Evolutionary conservation across 2,888 invertebrate genomes (phyloP), one percentile per base, ranked within the genome.

Genomic region (Hipparchia semele): DNA sequence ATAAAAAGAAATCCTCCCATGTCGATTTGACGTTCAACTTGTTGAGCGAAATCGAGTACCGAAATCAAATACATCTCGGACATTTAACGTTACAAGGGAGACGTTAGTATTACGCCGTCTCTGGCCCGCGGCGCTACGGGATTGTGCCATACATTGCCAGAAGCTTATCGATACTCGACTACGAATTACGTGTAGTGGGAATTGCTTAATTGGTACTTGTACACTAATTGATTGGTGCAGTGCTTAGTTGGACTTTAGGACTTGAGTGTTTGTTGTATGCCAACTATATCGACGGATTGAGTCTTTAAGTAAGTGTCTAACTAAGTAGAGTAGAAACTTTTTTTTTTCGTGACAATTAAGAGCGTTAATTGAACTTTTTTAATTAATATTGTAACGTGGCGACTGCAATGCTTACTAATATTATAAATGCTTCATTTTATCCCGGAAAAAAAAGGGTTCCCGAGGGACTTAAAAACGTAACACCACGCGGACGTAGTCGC

Each of bases 31-130:
- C 60, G 10, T 39, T 39, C 33, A 39, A 23, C 23, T 23, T 23
- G 23, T 23, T 23, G 60, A 5, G 46, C 46, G 45, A 46, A 61
- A 45, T 23, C 46, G n/a, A 13, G 61, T 12, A 13, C n/a, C 61
- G 46, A 33, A 46, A 61, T 61, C 76, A 76, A 78, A 76, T 74
- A 74, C 70, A 74, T 76, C 76, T 77, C 72, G 60, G 60, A 60
- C 73, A 73, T 23, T 23, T 23, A 23, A 23, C 71, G 62, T 56
- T 68, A 61, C 59, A 74, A 73, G 74, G 75, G 76, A 74, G 71
- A 71, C 68, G 54, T 61, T 61, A 61, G 75, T 62, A 70, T 67
- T 70, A 74, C 75, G 76, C 73, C 72, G 71, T 59, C 54, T n/a
- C 2, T 61, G 61, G 45, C n/a, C 2, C n/a, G 61, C 45, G 46